Evolutionary conservation across 2,888 invertebrate species (phyloP).

Genomic region (Drosophila diplacantha): DNA sequence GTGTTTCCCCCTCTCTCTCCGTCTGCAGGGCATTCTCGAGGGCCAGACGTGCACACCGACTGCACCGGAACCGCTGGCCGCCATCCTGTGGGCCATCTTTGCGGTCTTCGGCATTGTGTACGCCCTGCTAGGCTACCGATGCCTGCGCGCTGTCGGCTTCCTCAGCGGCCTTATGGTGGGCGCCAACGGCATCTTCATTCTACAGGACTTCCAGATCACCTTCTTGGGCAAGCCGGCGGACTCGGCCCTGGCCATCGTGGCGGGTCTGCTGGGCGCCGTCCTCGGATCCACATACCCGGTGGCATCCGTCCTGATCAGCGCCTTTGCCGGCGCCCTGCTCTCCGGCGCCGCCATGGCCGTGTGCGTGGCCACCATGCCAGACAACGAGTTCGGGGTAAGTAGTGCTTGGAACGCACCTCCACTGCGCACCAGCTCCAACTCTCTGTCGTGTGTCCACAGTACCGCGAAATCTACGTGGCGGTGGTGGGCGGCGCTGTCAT

Average conservation of each 20-base stretch:
- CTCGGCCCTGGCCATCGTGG: conserved; percentile 77
- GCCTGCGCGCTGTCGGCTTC: conserved; percentile 92
- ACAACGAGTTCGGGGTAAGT: conserved; percentile 78
- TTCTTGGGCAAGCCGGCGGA: conserved; percentile 81
- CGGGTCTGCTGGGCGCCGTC: conserved; percentile 77
- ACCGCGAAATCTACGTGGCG: conserved; percentile 77
- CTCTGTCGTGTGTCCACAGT: conserved; percentile 51
- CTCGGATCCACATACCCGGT: conserved; percentile 78
- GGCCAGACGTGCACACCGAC: conserved; percentile 76
- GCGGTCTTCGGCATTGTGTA: conserved; percentile 88
- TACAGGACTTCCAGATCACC: conserved; percentile 88
- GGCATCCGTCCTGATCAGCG: conserved; percentile 77
- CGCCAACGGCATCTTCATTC: conserved; percentile 88
- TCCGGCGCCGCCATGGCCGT: conserved; percentile 77
- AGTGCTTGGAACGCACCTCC: fast-evolving
- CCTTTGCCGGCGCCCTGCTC: conserved; percentile 76
- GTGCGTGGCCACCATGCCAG: conserved; percentile 78
- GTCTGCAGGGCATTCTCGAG: conserved; percentile 76
- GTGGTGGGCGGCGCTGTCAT: conserved; percentile 77
- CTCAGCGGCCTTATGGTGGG: conserved; percentile 92
- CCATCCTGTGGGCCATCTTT: conserved; percentile 77
- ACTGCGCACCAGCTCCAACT: not conserved
- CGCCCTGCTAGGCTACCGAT: conserved; percentile 90
- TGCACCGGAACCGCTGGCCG: conserved; percentile 76
- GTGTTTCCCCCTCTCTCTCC: not conserved